Conservation (phyloP, 2,888 invertebrate genomes). For the Onthophagus sagittarius region DNA sequence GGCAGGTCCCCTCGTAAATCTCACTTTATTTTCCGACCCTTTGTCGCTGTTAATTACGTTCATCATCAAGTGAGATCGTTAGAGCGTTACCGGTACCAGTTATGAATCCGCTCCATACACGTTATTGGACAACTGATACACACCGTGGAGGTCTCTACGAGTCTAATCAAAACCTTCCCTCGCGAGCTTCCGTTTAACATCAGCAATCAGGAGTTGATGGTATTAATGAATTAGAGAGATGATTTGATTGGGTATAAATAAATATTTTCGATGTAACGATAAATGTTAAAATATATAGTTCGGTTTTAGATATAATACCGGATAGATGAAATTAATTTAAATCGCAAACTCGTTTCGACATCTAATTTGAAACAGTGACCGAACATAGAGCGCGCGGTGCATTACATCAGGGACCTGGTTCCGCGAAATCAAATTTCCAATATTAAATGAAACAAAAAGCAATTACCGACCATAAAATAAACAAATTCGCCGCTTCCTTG, state of each 20-base stretch:
- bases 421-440: neutral
- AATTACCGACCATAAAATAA: neutral
- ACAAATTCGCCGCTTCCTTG: neutral
- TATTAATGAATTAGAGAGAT: too few species aligned
- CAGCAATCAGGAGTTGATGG: neutral
- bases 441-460: neutral
- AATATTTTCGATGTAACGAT: too few species aligned
- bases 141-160: neutral
- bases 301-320: neutral
- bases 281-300: too few species aligned
- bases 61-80: neutral
- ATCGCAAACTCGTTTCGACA: neutral
- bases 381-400: neutral
- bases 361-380: neutral
- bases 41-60: neutral
- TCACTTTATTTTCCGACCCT: neutral
- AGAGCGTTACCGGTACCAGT: neutral
- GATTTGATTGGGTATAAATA: too few species aligned
- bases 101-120: neutral
- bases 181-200: neutral
- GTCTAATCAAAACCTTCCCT: neutral
- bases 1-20: neutral
- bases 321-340: neutral
- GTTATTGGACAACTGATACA: neutral
- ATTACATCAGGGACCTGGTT: neutral